These are phyloP conservation scores for Syrmaticus mikado DNA, from an alignment of 2,113 vertebrate genomes.

Conservation along the genomic window DNA sequence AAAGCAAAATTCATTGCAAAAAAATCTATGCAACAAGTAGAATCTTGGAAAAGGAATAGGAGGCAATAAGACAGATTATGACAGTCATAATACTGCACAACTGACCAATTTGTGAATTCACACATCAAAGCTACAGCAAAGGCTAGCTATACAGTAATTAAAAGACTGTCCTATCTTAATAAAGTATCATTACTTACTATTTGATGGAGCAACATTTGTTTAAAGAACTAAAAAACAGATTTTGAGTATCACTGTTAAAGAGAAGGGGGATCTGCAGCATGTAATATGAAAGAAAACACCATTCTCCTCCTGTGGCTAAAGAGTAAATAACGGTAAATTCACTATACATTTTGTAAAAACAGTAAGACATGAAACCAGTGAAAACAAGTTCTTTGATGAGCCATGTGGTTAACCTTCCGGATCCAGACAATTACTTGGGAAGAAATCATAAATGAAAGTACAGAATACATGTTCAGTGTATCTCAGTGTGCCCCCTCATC, in stretches of 20 bases:
- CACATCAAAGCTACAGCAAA: neutral
- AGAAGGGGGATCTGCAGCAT: neutral
- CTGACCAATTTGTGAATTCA: fast-evolving
- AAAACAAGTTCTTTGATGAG: neutral
- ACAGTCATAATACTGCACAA: neutral
- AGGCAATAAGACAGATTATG: neutral
- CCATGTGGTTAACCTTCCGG: neutral
- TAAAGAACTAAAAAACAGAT: neutral
- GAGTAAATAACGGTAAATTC: neutral
- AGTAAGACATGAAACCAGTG: neutral
- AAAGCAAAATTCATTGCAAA: neutral
- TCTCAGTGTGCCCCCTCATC: neutral
- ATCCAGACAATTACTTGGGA: neutral
- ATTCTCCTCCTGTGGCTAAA: neutral
- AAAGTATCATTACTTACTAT: neutral
- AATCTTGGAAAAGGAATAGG: neutral
- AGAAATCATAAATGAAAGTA: neutral
- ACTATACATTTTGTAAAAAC: neutral
- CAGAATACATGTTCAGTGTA: neutral
- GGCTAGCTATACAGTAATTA: neutral
- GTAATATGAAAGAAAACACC: neutral
- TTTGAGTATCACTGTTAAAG: neutral
- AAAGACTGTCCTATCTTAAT: neutral
- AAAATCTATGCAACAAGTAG: neutral
- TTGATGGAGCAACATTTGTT: neutral